Percentiles rank a stretch among this genome's conserved stretches.
Evolutionary conservation across 2,113 vertebrate species (phyloP).

Genomic region (Bambusicola thoracicus): DNA sequence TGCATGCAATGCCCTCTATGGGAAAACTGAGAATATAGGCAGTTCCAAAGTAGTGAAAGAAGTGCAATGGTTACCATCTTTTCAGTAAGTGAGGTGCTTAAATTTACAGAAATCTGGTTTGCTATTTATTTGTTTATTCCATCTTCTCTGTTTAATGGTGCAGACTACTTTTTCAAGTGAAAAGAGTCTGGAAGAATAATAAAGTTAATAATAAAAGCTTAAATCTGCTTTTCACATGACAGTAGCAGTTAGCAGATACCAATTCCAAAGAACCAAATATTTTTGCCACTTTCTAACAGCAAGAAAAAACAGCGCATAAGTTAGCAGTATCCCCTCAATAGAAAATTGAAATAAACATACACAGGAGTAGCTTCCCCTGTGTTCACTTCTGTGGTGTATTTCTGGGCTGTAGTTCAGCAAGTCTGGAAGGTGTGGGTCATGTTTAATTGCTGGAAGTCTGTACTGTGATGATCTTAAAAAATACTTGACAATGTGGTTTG

Average conservation of each 20-base stretch:
- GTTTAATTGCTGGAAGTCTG: not conserved
- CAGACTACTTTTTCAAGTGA: not conserved
- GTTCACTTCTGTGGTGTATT: not conserved
- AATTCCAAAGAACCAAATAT: not conserved
- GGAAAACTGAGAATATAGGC: not conserved
- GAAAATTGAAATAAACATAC: not conserved
- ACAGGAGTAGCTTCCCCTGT: not conserved
- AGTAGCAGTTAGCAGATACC: not conserved
- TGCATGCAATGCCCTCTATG: not conserved
- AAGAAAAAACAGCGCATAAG: not conserved
- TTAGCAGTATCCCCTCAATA: not conserved
- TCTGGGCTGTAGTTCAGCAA: fast-evolving
- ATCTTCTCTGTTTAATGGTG: not conserved
- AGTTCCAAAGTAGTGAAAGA: not conserved
- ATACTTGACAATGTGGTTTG: not conserved
- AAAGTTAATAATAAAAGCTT: not conserved
- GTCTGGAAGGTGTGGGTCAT: fast-evolving
- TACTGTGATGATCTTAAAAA: not conserved
- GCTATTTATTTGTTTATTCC: not conserved
- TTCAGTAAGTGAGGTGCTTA: not conserved
- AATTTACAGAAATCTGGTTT: not conserved
- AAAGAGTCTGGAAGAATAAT: not conserved
- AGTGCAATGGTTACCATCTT: not conserved
- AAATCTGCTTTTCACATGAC: not conserved
- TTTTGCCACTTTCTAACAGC: not conserved